phyloP scores from a whole-genome alignment of 2,888 invertebrate genomes.

The Tridacna crocea region DNA sequence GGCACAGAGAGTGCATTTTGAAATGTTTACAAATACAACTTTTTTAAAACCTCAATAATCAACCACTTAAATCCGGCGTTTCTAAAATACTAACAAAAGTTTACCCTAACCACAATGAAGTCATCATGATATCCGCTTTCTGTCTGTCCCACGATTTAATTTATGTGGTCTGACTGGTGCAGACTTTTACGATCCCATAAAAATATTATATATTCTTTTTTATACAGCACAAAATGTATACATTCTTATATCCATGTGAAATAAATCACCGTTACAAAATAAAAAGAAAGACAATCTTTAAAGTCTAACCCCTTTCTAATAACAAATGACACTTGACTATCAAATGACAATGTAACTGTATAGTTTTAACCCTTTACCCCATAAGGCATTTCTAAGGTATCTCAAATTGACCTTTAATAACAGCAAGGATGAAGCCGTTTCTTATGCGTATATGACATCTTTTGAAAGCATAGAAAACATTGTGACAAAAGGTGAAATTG shows the following conservation, averaged over 20 bases:
- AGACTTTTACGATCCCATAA: conserved; percentile 11
- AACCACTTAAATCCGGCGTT: background rate
- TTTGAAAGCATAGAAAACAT: too few species aligned
- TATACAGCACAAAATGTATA: background rate
- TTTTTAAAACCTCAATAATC: conserved; percentile 2
- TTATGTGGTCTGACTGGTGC: background rate
- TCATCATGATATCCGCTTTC: conserved; percentile 20
- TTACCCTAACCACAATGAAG: conserved; percentile 30
- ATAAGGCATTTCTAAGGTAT: too few species aligned
- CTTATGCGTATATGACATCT: too few species aligned
- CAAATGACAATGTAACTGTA: conserved; percentile 1
- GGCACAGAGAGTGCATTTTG: conserved; percentile 12
- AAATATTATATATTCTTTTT: conserved; percentile 20
- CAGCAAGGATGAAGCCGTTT: too few species aligned
- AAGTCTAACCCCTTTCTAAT: background rate
- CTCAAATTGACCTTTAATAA: too few species aligned
- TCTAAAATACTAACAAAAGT: conserved; percentile 4
- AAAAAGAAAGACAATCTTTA: background rate
- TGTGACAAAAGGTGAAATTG: too few species aligned
- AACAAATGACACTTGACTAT: conserved; percentile 15
- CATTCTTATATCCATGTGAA: too few species aligned
- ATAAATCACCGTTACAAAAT: background rate
- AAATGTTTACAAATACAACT: background rate
- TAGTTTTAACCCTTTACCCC: too few species aligned
- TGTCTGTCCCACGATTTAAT: background rate